Base-by-base conservation (phyloP, 2,888 invertebrate genomes). In the Eubasilissa splendida region DNA sequence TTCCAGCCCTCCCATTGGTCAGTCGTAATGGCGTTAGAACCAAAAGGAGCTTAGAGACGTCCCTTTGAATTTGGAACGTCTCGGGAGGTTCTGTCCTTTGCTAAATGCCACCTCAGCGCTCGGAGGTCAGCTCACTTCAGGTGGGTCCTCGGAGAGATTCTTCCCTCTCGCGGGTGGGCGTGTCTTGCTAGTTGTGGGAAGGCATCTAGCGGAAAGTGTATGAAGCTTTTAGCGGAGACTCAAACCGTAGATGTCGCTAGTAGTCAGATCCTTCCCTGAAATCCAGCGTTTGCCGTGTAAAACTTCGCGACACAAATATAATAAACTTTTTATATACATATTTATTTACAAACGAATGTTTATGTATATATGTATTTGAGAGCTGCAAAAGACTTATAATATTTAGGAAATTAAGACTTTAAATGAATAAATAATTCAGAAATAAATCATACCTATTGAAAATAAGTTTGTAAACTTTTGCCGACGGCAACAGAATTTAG, bases 1-100 rank as follows among this genome's bases (percentile, higher is more conserved):
- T 82, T 76, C 75, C 86, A 86, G 87, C 87, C 86, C 87, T 87
- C 88, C 88, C 87, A 90, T 89, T 90, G 89, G 90, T 85, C 84
- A 86, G 83, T 82, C 71, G 80, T 84, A 60, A 87, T 86, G 87
- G 89, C 87, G 84, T 77, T 84, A 84, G 85, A 59, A 87, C 87
- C 88, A 89, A 89, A 90, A 89, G 87, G 88, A 88, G 88, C 84
- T 82, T 60, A 74, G 80, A 60, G 79, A 79, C 80, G 71, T 74
- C 60, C 78, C 60, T 79, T 68, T 58, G 73, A 82, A 63, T 74
- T 75, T 77, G 79, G 70, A 76, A 59, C 82, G 82, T 80, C 82
- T 82, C 83, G 54, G 77, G 80, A 79, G 79, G 76, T 63, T 79
- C 33, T 66, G 76, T 76, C 74, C 63, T 66, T 70, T 63, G 71